phyloP scores from a whole-genome alignment of 2,888 invertebrate genomes.

The Nasonia oneida region DNA sequence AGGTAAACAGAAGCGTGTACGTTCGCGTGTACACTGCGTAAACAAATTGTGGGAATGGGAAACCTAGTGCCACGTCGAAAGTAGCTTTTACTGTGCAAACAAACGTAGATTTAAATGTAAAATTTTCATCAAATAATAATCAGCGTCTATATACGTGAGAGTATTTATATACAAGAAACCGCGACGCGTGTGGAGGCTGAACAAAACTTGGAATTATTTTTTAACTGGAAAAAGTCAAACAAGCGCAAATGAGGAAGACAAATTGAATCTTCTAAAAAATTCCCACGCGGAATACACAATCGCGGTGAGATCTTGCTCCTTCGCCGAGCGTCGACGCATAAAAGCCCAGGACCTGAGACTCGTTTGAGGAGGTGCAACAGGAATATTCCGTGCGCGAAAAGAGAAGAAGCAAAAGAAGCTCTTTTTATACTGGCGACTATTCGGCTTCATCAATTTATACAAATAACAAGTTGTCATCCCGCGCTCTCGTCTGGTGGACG shows the following conservation, averaged over 20 bases:
- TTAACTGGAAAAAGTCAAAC: not conserved
- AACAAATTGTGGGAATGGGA: not conserved
- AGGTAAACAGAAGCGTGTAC: not conserved
- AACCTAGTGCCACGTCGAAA: not conserved
- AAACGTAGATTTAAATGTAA: not conserved
- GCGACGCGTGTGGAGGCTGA: not conserved
- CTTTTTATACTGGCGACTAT: not conserved
- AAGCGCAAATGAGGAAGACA: conserved; percentile 8
- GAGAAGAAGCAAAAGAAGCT: not conserved
- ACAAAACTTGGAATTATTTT: not conserved
- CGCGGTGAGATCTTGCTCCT: not conserved
- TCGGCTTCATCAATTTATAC: not conserved
- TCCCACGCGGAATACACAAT: conserved; percentile 27
- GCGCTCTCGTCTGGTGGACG: not conserved
- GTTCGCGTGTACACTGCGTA: not conserved
- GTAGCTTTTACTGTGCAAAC: not conserved
- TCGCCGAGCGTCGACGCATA: not conserved
- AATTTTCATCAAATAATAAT: not conserved
- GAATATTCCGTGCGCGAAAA: not conserved
- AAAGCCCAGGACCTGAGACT: not conserved
- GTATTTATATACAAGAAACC: not conserved
- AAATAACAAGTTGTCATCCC: conserved; percentile 19
- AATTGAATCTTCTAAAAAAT: conserved; percentile 19
- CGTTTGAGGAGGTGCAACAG: not conserved
- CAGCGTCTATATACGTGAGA: not conserved